Percentiles rank a stretch among this genome's conserved stretches.
phyloP scores from a whole-genome alignment of 2,797 vertebrate species.

The Gymnocypris eckloni region DNA sequence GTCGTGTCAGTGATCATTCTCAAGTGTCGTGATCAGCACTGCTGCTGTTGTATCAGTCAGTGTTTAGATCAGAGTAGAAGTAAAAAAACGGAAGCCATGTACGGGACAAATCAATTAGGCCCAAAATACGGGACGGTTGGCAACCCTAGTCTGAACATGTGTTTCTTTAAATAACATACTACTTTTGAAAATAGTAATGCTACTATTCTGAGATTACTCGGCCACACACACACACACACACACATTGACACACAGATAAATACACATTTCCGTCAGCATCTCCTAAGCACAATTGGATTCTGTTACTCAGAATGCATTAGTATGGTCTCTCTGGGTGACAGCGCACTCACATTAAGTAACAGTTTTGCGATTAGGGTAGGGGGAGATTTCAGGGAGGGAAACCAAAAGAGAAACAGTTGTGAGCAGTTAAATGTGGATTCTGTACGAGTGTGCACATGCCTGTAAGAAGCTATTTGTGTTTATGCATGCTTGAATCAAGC shows the following conservation, averaged over 20 bases:
- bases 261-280: conserved; percentile 38
- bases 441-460: not conserved
- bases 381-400: conserved; percentile 27
- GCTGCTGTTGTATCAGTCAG: no score
- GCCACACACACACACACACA: no score
- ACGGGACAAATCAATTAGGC: no score
- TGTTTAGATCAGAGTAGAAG: no score
- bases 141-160: not conserved
- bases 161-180: conserved; percentile 5
- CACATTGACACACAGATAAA: conserved; percentile 17
- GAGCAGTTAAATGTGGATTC: conserved; percentile 25
- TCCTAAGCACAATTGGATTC: conserved; percentile 72
- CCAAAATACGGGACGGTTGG: no score
- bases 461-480: conserved; percentile 34
- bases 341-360: conserved; percentile 38
- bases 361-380: conserved; percentile 36
- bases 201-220: conserved; percentile 8
- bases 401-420: conserved; percentile 31
- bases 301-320: conserved; percentile 77
- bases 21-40: no score
- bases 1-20: no score
- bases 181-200: not conserved
- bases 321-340: conserved; percentile 68
- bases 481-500: conserved; percentile 17
- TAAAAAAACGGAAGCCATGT: no score